A percentile compares a stretch with the other conserved stretches of the same genome.
These are phyloP conservation scores for Hemibagrus wyckioides DNA, from an alignment of 2,113 vertebrate genomes.

Conservation along the genomic window DNA sequence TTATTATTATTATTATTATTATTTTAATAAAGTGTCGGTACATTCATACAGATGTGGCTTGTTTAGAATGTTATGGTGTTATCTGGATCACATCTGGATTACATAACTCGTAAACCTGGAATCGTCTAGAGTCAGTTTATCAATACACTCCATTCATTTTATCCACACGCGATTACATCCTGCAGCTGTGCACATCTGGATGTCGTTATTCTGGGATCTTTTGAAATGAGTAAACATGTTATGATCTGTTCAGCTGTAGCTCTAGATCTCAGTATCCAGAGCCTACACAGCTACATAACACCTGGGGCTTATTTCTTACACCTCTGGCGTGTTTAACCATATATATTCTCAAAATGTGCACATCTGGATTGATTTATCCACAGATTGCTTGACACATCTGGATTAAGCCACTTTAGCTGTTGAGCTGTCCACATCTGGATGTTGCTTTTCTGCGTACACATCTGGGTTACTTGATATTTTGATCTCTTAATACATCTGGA, in stretches of 20 bases:
- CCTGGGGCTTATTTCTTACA: not conserved
- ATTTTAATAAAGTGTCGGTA: too few species aligned
- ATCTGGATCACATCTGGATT: not conserved
- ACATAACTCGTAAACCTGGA: not conserved
- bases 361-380: not conserved
- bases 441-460: not conserved
- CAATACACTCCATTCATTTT: too few species aligned
- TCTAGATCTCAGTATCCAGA: not conserved
- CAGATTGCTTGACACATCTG: not conserved
- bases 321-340: not conserved
- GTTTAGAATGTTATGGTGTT: not conserved
- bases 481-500: not conserved
- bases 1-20: too few species aligned
- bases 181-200: conserved; percentile 12
- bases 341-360: too few species aligned
- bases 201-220: not conserved
- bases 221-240: not conserved
- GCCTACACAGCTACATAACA: not conserved
- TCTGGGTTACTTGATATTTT: too few species aligned
- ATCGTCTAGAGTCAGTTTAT: not conserved
- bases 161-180: not conserved
- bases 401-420: not conserved
- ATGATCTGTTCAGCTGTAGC: not conserved
- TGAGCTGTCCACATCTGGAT: not conserved
- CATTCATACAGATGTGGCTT: not conserved